These are phyloP conservation scores for Cyprinodon diabolis DNA, from an alignment of 2,797 vertebrate genomes.

Conservation along the genomic window DNA sequence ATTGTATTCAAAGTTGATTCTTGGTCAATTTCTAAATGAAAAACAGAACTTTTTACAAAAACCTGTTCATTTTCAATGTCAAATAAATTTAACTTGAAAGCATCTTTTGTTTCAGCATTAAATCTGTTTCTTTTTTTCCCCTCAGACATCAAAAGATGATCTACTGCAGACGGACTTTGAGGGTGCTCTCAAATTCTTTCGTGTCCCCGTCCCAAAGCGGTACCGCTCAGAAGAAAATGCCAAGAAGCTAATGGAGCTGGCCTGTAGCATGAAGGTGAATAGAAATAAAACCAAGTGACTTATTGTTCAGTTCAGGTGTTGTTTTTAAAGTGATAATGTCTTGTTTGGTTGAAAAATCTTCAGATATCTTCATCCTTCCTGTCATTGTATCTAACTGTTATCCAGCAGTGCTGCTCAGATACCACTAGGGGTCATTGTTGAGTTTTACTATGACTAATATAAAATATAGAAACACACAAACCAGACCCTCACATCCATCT, in stretches of 20 bases:
- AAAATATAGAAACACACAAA: conserved; percentile 1
- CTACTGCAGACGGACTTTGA: conserved; percentile 95
- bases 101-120: not conserved
- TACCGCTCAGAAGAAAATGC: conserved; percentile 99
- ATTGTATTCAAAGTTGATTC: not conserved
- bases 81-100: not conserved
- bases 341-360: not conserved
- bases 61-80: not conserved
- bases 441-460: conserved; percentile 15
- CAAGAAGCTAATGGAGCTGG: conserved; percentile 98
- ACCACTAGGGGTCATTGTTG: conserved; percentile 70
- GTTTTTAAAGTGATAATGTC: not conserved
- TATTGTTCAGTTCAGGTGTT: not conserved
- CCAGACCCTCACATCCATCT: conserved; percentile 4
- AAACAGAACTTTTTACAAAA: not conserved
- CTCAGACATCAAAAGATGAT: conserved; percentile 96
- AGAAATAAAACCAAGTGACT: not conserved
- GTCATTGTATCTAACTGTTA: not conserved
- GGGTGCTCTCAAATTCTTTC: conserved; percentile 97
- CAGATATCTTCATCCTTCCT: not conserved
- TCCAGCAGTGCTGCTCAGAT: conserved; percentile 15
- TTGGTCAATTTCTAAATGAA: not conserved
- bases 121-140: not conserved
- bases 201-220: conserved; percentile 96
- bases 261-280: conserved; percentile 97